phyloP scores from a whole-genome alignment of 2,113 vertebrate genomes.

The Larimichthys polyactis region DNA sequence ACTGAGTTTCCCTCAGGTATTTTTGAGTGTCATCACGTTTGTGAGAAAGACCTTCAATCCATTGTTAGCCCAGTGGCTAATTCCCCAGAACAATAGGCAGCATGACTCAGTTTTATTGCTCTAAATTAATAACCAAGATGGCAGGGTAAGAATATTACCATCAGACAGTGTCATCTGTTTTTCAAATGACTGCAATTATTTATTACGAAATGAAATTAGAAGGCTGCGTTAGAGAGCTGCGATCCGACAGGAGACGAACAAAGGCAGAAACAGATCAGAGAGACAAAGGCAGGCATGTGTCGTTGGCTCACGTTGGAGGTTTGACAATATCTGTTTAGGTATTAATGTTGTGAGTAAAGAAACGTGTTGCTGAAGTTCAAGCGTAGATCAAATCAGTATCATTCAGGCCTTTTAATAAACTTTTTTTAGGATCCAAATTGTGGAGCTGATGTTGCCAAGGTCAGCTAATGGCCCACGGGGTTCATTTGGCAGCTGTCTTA shows the following conservation, averaged over 20 bases:
- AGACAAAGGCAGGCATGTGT: neutral
- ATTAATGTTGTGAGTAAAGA: neutral
- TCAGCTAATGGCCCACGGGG: too few species aligned
- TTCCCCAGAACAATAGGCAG: neutral
- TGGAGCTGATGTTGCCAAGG: too few species aligned
- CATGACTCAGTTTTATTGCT: constrained; percentile 3
- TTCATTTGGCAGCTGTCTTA: too few species aligned
- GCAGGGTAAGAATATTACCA: constrained; percentile 7
- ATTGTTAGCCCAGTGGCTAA: neutral
- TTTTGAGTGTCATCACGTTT: neutral
- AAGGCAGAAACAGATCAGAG: neutral
- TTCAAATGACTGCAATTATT: constrained; percentile 28
- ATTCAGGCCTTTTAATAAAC: too few species aligned
- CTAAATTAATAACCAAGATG: constrained; percentile 18
- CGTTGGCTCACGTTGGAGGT: neutral
- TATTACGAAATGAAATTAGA: constrained; percentile 7
- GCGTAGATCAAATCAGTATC: neutral
- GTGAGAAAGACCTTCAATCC: neutral
- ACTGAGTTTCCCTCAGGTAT: neutral
- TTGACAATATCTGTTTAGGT: neutral
- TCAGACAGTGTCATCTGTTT: constrained; percentile 36
- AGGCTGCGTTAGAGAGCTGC: neutral
- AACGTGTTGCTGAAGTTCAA: neutral
- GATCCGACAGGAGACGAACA: neutral
- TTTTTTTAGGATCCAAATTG: too few species aligned